Evolutionary conservation across 2,888 invertebrate species (phyloP), one percentile per base, ranked within the genome.

Genomic region (Aleiodes testaceus): DNA sequence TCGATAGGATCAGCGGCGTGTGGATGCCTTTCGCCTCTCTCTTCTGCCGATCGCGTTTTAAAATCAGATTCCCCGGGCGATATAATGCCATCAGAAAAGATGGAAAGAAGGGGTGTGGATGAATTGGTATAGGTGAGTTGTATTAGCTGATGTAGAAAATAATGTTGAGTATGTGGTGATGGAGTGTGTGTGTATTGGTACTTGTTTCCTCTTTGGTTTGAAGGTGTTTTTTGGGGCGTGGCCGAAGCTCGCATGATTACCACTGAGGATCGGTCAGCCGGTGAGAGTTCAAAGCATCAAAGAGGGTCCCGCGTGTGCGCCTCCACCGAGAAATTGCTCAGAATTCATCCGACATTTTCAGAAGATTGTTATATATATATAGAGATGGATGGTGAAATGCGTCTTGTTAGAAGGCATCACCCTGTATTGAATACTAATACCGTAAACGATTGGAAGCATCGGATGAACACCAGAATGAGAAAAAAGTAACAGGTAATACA

Each of bases 201-300:
- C 63, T 63, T 45, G 42, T 55, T 55, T 55, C 30, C 59, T 61
- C 52, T 45, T 44, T 45, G 36, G 66, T 69, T 50, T 69, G 79
- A 81, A 81, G 87, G 86, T 87, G 87, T 86, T 87, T 85, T 87
- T 87, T 82, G 85, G 85, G 87, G 87, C 87, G 87, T 86, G 87
- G 87, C 85, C 76, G 79, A 80, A 82, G 80, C 79, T 82, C 84
- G 84, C 82, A 81, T 86, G 87, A 87, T 87, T 87, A 87, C 86
- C 86, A 82, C 82, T 22, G 82, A 83, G 86, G 85, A 85, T 85
- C 86, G 86, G 86, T 86, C 85, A 85, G 86, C 81, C 63, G 87
- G 87, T 86, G 86, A 87, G 85, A 86, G 87, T 87, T 87, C 87
- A 87, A 87, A 87, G 87, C 86, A 86, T 87, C 87, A 87, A 87